These are phyloP conservation scores for Anseranas semipalmata DNA, from an alignment of 2,113 vertebrate genomes.

Conservation along the genomic window DNA sequence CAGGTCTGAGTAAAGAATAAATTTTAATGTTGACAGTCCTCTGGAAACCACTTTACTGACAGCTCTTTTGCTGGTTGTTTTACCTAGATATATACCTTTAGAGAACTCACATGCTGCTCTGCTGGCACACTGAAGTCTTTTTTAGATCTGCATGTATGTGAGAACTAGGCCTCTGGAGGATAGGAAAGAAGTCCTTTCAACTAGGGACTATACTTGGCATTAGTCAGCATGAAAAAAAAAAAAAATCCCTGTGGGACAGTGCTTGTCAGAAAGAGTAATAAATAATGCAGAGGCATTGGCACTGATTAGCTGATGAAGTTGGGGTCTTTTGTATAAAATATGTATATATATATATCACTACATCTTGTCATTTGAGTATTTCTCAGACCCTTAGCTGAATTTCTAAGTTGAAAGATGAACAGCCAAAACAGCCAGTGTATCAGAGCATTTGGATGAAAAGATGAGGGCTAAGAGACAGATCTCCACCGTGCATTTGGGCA, in stretches of 20 bases:
- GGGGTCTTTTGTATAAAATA: not conserved
- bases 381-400: not conserved
- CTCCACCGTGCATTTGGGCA: not conserved
- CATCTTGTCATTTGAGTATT: not conserved
- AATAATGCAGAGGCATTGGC: not conserved
- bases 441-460: not conserved
- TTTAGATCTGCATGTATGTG: not conserved
- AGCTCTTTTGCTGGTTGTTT: not conserved
- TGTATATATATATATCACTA: too few species aligned
- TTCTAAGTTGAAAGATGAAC: not conserved
- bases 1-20: rapidly evolving
- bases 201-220: not conserved
- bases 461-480: not conserved
- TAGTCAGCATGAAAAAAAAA: not conserved
- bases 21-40: not conserved
- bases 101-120: not conserved
- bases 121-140: not conserved
- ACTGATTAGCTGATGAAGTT: not conserved
- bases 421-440: not conserved
- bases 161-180: not conserved
- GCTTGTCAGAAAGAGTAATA: not conserved
- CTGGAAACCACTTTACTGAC: not conserved
- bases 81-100: not conserved
- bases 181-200: not conserved
- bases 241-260: not conserved